Evolutionary conservation across 64 coral and sea anemone genomes (phyloP).

Genomic region (Stylophora pistillata): DNA sequence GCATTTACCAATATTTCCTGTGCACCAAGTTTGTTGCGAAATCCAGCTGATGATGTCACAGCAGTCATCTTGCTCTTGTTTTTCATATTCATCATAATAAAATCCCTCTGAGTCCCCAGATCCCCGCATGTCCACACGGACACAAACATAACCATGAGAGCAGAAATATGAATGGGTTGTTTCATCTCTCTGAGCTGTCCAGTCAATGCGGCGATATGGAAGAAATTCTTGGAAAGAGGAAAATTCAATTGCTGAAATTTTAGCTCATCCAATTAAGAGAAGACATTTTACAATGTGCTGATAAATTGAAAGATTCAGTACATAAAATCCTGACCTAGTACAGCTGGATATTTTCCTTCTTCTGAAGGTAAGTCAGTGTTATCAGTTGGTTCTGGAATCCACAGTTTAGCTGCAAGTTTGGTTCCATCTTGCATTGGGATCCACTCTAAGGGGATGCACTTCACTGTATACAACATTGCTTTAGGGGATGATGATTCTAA

Average conservation of each 20-base stretch:
- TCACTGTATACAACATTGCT: constrained; percentile 45
- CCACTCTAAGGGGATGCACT: constrained; percentile 47
- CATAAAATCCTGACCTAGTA: constrained; percentile 67
- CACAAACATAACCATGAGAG: constrained; percentile 74
- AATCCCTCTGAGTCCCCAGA: constrained; percentile 75
- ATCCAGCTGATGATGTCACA: constrained; percentile 87
- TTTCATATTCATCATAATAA: constrained; percentile 84
- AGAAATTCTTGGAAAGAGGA: constrained; percentile 53
- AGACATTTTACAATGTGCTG: neutral
- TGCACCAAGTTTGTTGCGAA: constrained; percentile 72
- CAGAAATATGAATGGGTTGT: constrained; percentile 62
- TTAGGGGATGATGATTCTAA: neutral
- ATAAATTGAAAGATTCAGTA: neutral
- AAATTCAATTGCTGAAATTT: neutral
- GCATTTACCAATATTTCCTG: constrained; percentile 70
- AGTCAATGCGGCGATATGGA: constrained; percentile 73
- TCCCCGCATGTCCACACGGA: constrained; percentile 85
- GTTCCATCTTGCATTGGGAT: constrained; percentile 56
- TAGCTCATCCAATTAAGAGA: too few relatives aligned
- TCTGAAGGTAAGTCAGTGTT: neutral
- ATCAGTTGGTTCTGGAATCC: constrained; percentile 52
- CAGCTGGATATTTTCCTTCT: constrained; percentile 59
- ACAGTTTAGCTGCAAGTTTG: constrained; percentile 56
- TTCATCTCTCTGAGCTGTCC: constrained; percentile 59
- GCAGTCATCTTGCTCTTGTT: constrained; percentile 85